Percentiles rank a stretch among this genome's conserved stretches.
phyloP scores from a whole-genome alignment of 1,140 invertebrate genomes.

The Heliconius congener region DNA sequence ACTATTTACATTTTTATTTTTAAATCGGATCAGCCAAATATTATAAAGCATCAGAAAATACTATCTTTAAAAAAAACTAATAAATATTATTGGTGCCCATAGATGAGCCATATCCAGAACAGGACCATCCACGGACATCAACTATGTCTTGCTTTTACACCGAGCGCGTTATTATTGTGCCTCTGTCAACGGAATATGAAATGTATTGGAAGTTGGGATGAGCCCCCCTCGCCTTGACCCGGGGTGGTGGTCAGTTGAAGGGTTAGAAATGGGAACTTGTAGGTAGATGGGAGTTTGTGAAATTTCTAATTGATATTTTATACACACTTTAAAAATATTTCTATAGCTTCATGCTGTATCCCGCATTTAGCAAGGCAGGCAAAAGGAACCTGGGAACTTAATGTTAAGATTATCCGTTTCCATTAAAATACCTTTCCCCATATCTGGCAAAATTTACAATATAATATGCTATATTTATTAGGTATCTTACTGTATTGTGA shows the following conservation, averaged over 20 bases:
- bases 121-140: slow-evolving; percentile 50
- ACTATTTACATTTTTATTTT: no score
- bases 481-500: no score
- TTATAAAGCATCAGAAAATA: no score
- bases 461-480: no score
- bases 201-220: slow-evolving; percentile 79
- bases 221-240: slow-evolving; percentile 65
- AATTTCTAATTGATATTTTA: neutral
- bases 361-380: neutral
- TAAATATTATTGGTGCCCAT: neutral
- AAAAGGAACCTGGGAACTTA: no score
- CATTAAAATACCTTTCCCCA: no score
- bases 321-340: neutral
- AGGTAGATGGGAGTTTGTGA: neutral
- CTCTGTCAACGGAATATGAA: slow-evolving; percentile 81
- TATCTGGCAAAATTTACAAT: no score
- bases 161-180: slow-evolving; percentile 78
- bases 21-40: no score
- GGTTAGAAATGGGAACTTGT: slow-evolving; percentile 33
- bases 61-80: neutral
- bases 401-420: no score
- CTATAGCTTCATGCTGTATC: neutral
- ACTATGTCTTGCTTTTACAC: slow-evolving; percentile 78
- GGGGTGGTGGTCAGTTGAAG: slow-evolving; percentile 57
- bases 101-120: neutral